Percentiles rank a stretch among this genome's conserved stretches.
Evolutionary conservation across 1,140 invertebrate genomes (phyloP).

Genomic region (Bombus ignitus): DNA sequence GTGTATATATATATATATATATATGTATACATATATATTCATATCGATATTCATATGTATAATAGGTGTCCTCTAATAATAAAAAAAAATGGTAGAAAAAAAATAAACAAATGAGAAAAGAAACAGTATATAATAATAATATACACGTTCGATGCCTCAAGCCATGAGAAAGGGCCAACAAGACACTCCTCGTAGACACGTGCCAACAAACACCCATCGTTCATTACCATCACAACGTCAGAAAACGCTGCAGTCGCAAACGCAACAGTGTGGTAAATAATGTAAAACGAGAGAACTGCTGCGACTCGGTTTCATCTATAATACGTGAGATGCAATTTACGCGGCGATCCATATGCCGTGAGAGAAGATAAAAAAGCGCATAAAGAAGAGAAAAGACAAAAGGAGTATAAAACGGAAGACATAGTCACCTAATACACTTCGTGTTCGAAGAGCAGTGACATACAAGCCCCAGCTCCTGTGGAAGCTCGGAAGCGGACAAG

Average conservation of each 20-base stretch:
- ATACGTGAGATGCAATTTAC: constrained; percentile 51
- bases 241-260: constrained; percentile 51
- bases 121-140: constrained; percentile 19
- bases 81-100: constrained; percentile 19
- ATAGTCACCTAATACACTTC: constrained; percentile 58
- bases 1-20: neutral
- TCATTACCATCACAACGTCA: constrained; percentile 66
- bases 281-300: constrained; percentile 46
- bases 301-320: constrained; percentile 56
- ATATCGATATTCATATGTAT: constrained; percentile 43
- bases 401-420: constrained; percentile 53
- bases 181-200: constrained; percentile 72
- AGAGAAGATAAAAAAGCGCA: constrained; percentile 54
- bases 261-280: constrained; percentile 38
- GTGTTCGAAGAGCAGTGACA: constrained; percentile 49
- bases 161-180: constrained; percentile 68
- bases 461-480: constrained; percentile 39
- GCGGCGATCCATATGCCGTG: constrained; percentile 51
- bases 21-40: constrained; percentile 41
- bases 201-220: constrained; percentile 75
- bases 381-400: constrained; percentile 59
- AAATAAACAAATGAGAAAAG: constrained; percentile 31
- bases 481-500: constrained; percentile 52
- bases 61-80: constrained; percentile 49
- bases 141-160: constrained; percentile 76